These are phyloP conservation scores for Rhodophaea formosa DNA, from an alignment of 2,888 invertebrate genomes.

Conservation along the genomic window DNA sequence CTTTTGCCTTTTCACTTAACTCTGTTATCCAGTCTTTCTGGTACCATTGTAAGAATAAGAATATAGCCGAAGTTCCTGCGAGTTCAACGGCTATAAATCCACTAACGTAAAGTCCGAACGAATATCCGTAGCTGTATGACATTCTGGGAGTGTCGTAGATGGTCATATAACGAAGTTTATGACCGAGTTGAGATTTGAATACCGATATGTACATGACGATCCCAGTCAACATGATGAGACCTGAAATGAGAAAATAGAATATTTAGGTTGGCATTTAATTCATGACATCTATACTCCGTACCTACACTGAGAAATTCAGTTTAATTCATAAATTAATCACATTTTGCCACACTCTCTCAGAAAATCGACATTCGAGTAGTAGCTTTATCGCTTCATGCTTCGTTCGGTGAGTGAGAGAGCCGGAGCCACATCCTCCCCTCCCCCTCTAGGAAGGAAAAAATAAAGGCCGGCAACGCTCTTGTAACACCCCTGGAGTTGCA, in stretches of 20 bases:
- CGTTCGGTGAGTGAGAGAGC: too few species aligned
- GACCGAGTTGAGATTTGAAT: conserved; percentile 94
- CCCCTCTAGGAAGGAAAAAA: too few species aligned
- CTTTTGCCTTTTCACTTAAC: conserved; percentile 73
- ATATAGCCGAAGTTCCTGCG: conserved; percentile 92
- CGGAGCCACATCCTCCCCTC: too few species aligned
- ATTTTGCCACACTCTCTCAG: too few species aligned
- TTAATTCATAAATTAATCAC: too few species aligned
- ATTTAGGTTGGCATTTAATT: not conserved
- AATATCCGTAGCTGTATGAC: conserved; percentile 93
- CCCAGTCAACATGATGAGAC: conserved; percentile 93
- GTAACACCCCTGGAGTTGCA: too few species aligned
- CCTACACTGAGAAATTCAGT: too few species aligned
- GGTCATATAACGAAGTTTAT: conserved; percentile 90
- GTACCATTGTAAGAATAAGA: conserved; percentile 91
- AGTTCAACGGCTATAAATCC: conserved; percentile 92
- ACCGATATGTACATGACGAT: conserved; percentile 96
- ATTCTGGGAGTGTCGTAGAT: conserved; percentile 89
- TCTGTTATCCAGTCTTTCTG: conserved; percentile 84
- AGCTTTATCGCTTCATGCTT: too few species aligned
- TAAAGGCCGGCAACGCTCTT: too few species aligned
- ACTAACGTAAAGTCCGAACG: conserved; percentile 91
- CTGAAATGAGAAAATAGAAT: conserved; percentile 69
- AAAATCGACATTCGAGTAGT: too few species aligned
- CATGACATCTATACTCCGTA: too few species aligned